phyloP scores from a whole-genome alignment of 1,140 invertebrate genomes.

The Artemia franciscana region DNA sequence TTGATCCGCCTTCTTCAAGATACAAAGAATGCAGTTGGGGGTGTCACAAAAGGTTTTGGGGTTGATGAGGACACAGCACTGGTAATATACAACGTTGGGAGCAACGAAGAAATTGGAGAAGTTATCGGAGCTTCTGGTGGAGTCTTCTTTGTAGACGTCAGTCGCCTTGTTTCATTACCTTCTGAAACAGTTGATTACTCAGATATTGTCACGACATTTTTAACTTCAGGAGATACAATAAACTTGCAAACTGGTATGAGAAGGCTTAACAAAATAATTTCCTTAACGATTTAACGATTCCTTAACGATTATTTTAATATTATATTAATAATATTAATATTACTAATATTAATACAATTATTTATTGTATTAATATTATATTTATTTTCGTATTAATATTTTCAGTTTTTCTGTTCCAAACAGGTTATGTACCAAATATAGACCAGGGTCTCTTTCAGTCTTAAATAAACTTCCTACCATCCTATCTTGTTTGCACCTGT shows the following conservation, averaged over 20 bases:
- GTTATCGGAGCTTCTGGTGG: conserved; percentile 5
- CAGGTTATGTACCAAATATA: too few species aligned
- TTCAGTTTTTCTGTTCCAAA: too few species aligned
- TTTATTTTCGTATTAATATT: too few species aligned
- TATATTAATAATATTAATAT: too few species aligned
- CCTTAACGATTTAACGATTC: too few species aligned
- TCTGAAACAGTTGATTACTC: conserved; percentile 1
- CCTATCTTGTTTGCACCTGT: too few species aligned
- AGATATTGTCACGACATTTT: background rate
- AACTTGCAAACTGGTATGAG: background rate
- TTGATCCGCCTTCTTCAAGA: conserved; percentile 4
- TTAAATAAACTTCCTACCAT: too few species aligned
- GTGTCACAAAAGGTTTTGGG: conserved; percentile 4
- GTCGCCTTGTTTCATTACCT: background rate
- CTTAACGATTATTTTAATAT: too few species aligned
- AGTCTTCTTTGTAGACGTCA: conserved; percentile 5
- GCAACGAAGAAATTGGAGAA: background rate
- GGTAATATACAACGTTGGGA: conserved; percentile 1
- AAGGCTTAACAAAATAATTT: too few species aligned
- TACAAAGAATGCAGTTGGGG: background rate
- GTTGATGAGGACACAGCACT: conserved; percentile 7
- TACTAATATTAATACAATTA: too few species aligned
- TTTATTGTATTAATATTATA: too few species aligned
- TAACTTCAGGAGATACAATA: conserved; percentile 3
- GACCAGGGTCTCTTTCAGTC: too few species aligned